Evolutionary conservation across 2,888 invertebrate species (phyloP).

Genomic region (Coleophora flavipennella): DNA sequence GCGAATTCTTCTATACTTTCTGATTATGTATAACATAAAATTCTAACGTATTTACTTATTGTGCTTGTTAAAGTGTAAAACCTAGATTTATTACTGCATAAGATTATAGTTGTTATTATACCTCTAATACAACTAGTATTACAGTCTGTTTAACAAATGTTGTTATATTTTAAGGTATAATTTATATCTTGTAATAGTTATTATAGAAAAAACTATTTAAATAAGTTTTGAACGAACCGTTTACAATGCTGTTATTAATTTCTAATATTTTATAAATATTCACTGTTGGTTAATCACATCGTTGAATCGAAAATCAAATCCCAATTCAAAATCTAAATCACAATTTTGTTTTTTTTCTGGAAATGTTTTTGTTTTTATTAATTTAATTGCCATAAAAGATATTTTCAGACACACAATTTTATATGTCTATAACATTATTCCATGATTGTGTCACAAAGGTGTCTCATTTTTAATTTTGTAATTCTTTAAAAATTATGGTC

Average conservation of each 20-base stretch:
- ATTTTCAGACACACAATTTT: too few species aligned
- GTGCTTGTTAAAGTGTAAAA: conserved; percentile 15
- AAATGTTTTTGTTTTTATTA: too few species aligned
- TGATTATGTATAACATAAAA: background rate
- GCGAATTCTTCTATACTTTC: conserved; percentile 9
- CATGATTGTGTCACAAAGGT: background rate
- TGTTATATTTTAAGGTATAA: conserved; percentile 38
- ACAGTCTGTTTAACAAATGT: conserved; percentile 36
- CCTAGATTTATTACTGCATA: conserved; percentile 30
- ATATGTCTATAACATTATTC: too few species aligned
- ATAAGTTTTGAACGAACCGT: conserved; percentile 22
- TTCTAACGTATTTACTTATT: conserved; percentile 1
- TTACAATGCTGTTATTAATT: conserved; percentile 26
- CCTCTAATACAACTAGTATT: conserved; percentile 38
- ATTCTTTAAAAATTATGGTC: conserved; percentile 5
- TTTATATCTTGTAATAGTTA: conserved; percentile 28
- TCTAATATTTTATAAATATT: too few species aligned
- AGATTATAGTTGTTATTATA: conserved; percentile 24
- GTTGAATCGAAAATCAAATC: too few species aligned
- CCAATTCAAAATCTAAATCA: too few species aligned
- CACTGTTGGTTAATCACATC: too few species aligned
- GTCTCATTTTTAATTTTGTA: background rate
- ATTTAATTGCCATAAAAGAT: too few species aligned
- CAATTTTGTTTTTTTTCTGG: too few species aligned
- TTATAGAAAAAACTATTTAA: conserved; percentile 1